Evolutionary conservation across 2,797 vertebrate species (phyloP).

Genomic region (Myotis pilosus): DNA sequence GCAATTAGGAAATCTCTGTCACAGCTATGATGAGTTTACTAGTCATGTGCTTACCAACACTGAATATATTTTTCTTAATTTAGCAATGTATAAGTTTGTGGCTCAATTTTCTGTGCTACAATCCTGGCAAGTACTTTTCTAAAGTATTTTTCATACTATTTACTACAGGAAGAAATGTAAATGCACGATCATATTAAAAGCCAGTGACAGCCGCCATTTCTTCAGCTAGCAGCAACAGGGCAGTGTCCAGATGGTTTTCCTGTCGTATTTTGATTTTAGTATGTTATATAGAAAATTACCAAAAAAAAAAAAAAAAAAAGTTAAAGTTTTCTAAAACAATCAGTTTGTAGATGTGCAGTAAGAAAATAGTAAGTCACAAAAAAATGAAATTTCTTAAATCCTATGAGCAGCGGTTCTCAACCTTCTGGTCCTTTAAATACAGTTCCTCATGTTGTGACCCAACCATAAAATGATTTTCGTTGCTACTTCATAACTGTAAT

Average conservation of each 20-base stretch:
- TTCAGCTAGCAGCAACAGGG: neutral
- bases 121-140: constrained; percentile 27
- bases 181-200: neutral
- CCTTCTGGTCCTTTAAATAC: too few relatives aligned
- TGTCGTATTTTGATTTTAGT: constrained; percentile 47
- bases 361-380: constrained; percentile 22
- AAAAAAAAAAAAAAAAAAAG: neutral
- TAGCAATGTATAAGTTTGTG: constrained; percentile 38
- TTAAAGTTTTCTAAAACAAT: constrained; percentile 29
- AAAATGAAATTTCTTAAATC: neutral
- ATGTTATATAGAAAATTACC: constrained; percentile 7
- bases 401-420: too few relatives aligned
- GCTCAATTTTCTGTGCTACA: constrained; percentile 34
- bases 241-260: neutral
- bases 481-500: too few relatives aligned
- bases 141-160: constrained; percentile 8
- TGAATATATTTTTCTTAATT: constrained; percentile 18
- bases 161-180: neutral
- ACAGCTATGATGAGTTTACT: neutral
- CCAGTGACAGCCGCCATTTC: neutral
- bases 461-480: too few relatives aligned
- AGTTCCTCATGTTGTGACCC: too few relatives aligned
- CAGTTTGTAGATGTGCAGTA: neutral
- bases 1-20: neutral
- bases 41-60: neutral